Evolutionary conservation across 2,113 vertebrate species (phyloP).

Genomic region (Motacilla tschutschensis): DNA sequence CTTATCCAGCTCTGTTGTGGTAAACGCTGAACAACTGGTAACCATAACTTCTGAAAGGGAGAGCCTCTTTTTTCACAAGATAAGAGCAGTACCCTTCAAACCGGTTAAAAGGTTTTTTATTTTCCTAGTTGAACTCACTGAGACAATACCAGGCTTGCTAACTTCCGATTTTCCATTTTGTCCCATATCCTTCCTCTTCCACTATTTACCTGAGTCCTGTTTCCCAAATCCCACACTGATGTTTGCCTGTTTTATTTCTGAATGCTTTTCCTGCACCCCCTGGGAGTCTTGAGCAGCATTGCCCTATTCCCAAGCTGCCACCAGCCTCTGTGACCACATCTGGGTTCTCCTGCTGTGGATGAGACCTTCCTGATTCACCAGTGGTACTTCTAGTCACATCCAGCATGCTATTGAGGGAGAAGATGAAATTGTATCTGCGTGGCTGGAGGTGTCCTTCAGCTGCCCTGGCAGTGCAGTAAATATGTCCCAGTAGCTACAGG

Average conservation of each 20-base stretch:
- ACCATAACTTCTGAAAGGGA: background rate
- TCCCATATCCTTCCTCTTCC: background rate
- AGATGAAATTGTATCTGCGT: background rate
- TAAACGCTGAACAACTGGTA: background rate
- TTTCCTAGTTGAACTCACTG: background rate
- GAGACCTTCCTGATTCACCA: background rate
- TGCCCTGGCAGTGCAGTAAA: background rate
- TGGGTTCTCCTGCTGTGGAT: background rate
- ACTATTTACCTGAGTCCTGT: background rate
- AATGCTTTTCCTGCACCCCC: background rate
- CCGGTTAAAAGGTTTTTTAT: background rate
- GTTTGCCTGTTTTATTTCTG: background rate
- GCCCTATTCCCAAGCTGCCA: background rate
- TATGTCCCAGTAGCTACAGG: background rate
- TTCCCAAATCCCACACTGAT: background rate
- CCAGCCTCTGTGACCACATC: rapidly evolving
- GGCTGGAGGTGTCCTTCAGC: background rate
- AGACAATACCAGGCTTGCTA: background rate
- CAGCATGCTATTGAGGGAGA: background rate
- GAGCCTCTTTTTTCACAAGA: background rate
- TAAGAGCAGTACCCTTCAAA: background rate
- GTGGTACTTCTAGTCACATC: background rate
- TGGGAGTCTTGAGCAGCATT: background rate
- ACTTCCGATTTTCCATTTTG: background rate
- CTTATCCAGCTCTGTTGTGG: background rate